Percentiles rank a stretch among this genome's conserved stretches.
phyloP scores from a whole-genome alignment of 2,113 vertebrate genomes.

The Phylloscopus trochiloides region DNA sequence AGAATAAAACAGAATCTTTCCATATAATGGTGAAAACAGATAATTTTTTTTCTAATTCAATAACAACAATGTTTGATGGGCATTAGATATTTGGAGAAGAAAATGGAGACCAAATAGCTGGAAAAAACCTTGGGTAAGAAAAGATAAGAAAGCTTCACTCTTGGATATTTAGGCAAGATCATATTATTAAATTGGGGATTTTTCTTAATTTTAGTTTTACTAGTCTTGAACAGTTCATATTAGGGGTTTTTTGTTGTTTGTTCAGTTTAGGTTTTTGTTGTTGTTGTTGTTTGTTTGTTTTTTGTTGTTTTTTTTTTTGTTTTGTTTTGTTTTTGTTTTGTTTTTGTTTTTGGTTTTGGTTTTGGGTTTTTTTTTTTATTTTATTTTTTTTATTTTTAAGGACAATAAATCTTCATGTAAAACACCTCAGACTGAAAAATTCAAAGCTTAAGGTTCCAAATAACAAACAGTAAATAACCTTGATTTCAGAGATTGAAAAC shows the following conservation, averaged over 20 bases:
- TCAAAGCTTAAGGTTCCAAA: not conserved
- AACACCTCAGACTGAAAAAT: not conserved
- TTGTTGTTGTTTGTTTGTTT: no score
- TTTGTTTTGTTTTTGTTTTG: no score
- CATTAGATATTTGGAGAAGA: not conserved
- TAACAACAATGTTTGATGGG: not conserved
- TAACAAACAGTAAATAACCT: not conserved
- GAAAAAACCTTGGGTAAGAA: not conserved
- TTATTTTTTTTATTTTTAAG: not conserved
- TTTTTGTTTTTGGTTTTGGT: no score
- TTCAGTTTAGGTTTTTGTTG: no score
- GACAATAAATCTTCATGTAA: not conserved
- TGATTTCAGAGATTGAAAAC: not conserved
- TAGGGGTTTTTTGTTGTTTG: not conserved
- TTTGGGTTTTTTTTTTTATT: no score
- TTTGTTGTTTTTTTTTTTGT: no score
- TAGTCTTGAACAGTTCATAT: not conserved
- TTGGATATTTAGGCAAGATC: not conserved
- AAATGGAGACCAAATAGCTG: accelerated
- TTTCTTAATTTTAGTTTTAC: not conserved
- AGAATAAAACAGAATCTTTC: not conserved
- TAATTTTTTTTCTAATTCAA: not conserved
- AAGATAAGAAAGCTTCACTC: not conserved
- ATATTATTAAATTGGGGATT: not conserved
- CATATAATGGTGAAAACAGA: not conserved